Conservation (phyloP, 2,888 invertebrate species). For the Ecdyonurus torrentis region DNA sequence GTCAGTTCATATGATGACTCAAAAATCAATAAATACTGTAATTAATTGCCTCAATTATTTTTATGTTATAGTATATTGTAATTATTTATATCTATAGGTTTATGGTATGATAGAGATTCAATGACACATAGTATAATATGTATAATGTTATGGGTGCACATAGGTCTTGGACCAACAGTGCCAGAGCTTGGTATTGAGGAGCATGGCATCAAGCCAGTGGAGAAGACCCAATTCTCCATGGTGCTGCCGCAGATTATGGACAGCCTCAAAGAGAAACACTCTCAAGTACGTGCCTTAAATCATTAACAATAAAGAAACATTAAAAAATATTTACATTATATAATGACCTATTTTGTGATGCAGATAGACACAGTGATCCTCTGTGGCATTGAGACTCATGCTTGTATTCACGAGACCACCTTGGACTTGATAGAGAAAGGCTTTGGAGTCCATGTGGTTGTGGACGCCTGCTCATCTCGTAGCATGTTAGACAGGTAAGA, state of each 20-base stretch:
- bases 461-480: conserved; percentile 35
- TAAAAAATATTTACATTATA: too few relatives aligned
- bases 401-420: conserved; percentile 38
- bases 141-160: neutral
- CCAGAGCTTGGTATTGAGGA: conserved; percentile 29
- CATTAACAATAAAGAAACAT: too few relatives aligned
- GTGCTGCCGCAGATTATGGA: conserved; percentile 28
- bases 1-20: too few relatives aligned
- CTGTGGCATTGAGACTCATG: conserved; percentile 37
- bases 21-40: too few relatives aligned
- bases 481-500: conserved; percentile 27
- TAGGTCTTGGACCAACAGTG: conserved; percentile 34
- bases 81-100: too few relatives aligned
- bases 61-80: too few relatives aligned
- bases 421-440: conserved; percentile 30
- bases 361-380: conserved; percentile 23
- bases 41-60: too few relatives aligned
- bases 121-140: neutral
- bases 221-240: conserved; percentile 38
- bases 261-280: conserved; percentile 20
- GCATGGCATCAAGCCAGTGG: conserved; percentile 24
- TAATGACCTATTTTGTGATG: too few relatives aligned
- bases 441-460: conserved; percentile 35
- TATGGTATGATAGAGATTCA: neutral
- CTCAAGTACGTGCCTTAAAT: neutral